Base-by-base conservation (phyloP, 1,140 invertebrate species). In the Eupeodes corollae region DNA sequence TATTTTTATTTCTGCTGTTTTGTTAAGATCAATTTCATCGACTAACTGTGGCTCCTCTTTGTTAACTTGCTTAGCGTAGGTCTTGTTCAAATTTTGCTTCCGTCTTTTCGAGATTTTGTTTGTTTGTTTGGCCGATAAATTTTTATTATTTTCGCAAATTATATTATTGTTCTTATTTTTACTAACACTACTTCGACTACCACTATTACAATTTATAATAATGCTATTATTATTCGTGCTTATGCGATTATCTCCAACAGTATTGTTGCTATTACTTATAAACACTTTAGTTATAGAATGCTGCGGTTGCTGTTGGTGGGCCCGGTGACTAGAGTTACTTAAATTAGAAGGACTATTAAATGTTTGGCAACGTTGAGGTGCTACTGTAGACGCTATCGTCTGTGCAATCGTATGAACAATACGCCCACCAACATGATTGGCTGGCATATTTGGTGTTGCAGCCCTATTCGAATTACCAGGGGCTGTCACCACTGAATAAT, bases 401-500 rank as follows among this genome's bases (percentile, higher is more conserved):
- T 15, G 15, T 34, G 35, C 33, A 2, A 48, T 42, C 16, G 39
- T 19, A 34, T 42, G 21, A 15, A 31, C 21, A 11, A 21, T 21
- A 19, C 16, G 39, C 5, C 35, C 35, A 37, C 35, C 35, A 5
- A 14, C 13, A 37, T 16, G 13, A 16, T 3, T 37, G 3, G 35
- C 3, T n/a, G 15, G 15, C 13, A 37, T n/a, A 11, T 16, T 3
- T 16, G 42, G 49, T 19, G 46, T 42, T 38, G 41, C 47, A 37
- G 6, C 35, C 13, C 15, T 10, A 16, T 26, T 26, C 21, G 21
- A 26, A 26, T 26, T 26, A 26, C 21, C 35, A 13, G 47, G 42
- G n/a, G 42, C 40, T 48, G 49, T 21, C 50, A 46, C 42, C 42
- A 53, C 33, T 18, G 52, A 42, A 44, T 51, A 51, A 37, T 46